Conservation (phyloP, 2,888 invertebrate genomes). For the Aphodius granarius region DNA sequence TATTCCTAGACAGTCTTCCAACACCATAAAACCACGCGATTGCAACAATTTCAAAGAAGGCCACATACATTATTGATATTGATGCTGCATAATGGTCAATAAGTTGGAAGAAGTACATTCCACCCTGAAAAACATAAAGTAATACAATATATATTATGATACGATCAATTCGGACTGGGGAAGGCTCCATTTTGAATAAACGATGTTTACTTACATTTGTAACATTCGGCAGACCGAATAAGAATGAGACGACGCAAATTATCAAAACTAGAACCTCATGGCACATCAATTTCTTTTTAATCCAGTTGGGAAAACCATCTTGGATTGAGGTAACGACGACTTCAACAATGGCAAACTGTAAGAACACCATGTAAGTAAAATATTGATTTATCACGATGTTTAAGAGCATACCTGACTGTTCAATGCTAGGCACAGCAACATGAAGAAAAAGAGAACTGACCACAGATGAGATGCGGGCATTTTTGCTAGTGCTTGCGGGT, state of each 20-base stretch:
- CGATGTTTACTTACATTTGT: slow-evolving; percentile 64
- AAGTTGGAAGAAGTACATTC: slow-evolving; percentile 89
- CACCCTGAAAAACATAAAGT: slow-evolving; percentile 63
- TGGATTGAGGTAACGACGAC: slow-evolving; percentile 92
- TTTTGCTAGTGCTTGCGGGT: slow-evolving; percentile 89
- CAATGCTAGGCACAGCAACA: slow-evolving; percentile 83
- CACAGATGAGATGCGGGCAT: slow-evolving; percentile 91
- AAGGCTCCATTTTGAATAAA: no score
- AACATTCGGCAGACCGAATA: slow-evolving; percentile 85
- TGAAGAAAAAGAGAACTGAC: slow-evolving; percentile 89
- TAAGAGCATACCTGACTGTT: slow-evolving; percentile 75
- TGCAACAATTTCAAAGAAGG: slow-evolving; percentile 91
- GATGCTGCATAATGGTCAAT: slow-evolving; percentile 94
- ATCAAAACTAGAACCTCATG: slow-evolving; percentile 85
- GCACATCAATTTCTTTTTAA: slow-evolving; percentile 77
- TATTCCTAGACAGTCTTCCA: slow-evolving; percentile 75
- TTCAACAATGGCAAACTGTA: slow-evolving; percentile 90
- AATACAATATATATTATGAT: slow-evolving; percentile 7
- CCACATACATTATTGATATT: slow-evolving; percentile 87
- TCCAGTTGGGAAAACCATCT: slow-evolving; percentile 89
- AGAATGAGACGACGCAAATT: slow-evolving; percentile 80
- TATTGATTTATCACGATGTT: not conserved
- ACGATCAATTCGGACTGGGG: no score
- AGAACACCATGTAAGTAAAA: slow-evolving; percentile 4
- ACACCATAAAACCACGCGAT: slow-evolving; percentile 93